phyloP scores from a whole-genome alignment of 2,113 vertebrate genomes.

The Cottus gobio region DNA sequence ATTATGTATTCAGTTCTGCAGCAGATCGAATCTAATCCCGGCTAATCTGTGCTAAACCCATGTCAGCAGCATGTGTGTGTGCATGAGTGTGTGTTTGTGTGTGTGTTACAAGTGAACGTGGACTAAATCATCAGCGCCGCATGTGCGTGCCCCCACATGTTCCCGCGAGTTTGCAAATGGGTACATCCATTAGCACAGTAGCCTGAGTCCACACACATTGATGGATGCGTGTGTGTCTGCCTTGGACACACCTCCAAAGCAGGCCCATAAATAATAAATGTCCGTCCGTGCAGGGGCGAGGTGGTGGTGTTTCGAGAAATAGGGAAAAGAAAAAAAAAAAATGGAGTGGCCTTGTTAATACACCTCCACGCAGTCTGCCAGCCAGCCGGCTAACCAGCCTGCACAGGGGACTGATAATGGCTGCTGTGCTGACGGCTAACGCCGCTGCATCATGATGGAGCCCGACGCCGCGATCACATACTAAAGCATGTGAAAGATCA shows the following conservation, averaged over 20 bases:
- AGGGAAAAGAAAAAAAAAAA: constrained; percentile 59
- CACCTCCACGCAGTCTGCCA: constrained; percentile 51
- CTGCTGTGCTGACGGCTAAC: constrained; percentile 48
- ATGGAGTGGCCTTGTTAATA: constrained; percentile 74
- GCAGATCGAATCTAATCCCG: constrained; percentile 78
- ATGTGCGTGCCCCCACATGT: not conserved
- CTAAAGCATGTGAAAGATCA: constrained; percentile 28
- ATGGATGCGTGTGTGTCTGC: constrained; percentile 62
- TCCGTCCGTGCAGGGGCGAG: constrained; percentile 52
- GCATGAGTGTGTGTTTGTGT: constrained; percentile 8
- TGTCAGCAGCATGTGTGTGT: constrained; percentile 59
- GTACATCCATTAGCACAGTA: not conserved
- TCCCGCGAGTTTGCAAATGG: constrained; percentile 10
- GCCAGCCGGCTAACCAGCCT: constrained; percentile 39
- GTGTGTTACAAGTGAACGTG: not conserved
- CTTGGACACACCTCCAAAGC: constrained; percentile 70
- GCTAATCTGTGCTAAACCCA: constrained; percentile 73
- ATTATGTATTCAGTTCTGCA: constrained; percentile 70
- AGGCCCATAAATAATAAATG: constrained; percentile 74
- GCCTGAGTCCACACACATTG: constrained; percentile 33
- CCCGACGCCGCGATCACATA: constrained; percentile 33
- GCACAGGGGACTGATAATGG: constrained; percentile 68
- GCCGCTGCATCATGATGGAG: constrained; percentile 65
- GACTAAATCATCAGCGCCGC: constrained; percentile 1
- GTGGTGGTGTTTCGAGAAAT: constrained; percentile 43